Evolutionary conservation across 2,797 vertebrate genomes (phyloP), one percentile per base, ranked within the genome.

Genomic region (Helarctos malayanus): DNA sequence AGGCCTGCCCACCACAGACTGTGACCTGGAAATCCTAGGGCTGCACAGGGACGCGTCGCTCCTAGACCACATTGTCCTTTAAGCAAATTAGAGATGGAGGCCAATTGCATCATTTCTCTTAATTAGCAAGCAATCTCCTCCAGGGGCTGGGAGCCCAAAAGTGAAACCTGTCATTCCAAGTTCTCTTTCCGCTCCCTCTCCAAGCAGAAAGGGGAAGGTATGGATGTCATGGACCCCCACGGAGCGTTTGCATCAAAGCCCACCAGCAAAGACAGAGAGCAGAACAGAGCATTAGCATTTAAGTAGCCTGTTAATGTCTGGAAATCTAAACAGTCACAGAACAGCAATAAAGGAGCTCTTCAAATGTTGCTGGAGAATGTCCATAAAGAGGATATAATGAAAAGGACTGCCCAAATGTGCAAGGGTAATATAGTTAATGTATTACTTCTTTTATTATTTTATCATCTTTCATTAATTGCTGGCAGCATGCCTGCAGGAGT

Each of bases 361-460:
- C 98, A 95, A 14, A 95, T 75, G 97, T 92, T 89, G 97, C 98
- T 98, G 98, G 98, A 99, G 98, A 88, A 89, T 89, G 97, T 98
- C 98, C 98, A 97, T 98, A 98, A 98, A 97, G 98, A 98, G 98
- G 98, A 97, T 98, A 98, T 98, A 98, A 98, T 98, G 98, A 96
- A 98, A 98, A 98, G 96, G 92, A 97, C 97, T 98, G 98, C 97
- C 98, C 98, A 95, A 98, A 97, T 98, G 98, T 96, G 97, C 97
- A 98, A 96, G 98, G 97, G 98, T 98, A 98, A 98, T 98, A 98
- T 88, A 97, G 98, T 98, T 98, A 99, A 99, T 99, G 98, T 98
- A 99, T 99, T 98, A 97, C 98, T 98, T 96, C 98, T 99, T 99
- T 99, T 99, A 98, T 99, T 99, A 98, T 98, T 98, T 98, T 98